These are phyloP conservation scores for Aurelia coerulea DNA, from an alignment of 30 jellyfish, hydroid and myxozoan genomes.

Conservation along the genomic window DNA sequence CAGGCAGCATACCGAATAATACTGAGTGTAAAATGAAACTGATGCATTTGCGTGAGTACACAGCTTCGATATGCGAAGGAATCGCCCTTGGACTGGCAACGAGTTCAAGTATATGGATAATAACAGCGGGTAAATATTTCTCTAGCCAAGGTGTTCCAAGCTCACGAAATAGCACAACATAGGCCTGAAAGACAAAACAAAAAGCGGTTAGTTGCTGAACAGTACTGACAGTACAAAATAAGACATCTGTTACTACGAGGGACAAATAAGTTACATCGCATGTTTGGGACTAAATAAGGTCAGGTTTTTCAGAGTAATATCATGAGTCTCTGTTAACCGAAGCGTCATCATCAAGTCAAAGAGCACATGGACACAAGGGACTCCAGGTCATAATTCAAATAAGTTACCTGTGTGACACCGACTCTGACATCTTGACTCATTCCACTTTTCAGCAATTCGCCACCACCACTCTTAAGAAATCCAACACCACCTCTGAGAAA, in stretches of 20 bases:
- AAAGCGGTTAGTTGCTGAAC: neutral
- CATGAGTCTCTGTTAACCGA: too few relatives aligned
- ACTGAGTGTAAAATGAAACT: conserved; percentile 89
- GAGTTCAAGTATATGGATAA: conserved; percentile 83
- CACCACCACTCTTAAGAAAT: conserved; percentile 87
- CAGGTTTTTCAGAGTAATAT: too few relatives aligned
- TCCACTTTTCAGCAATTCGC: conserved; percentile 82
- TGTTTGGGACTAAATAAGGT: too few relatives aligned
- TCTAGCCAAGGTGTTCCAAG: conserved; percentile 93
- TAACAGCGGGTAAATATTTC: conserved; percentile 77
- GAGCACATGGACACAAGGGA: too few relatives aligned
- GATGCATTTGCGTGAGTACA: conserved; percentile 92
- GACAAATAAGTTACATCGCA: too few relatives aligned
- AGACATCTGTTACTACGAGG: too few relatives aligned
- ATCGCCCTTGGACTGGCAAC: conserved; percentile 96
- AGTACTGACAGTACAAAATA: neutral
- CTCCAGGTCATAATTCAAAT: too few relatives aligned
- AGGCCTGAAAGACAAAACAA: conserved; percentile 68
- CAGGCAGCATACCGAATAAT: conserved; percentile 90
- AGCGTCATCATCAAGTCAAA: too few relatives aligned
- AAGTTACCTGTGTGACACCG: conserved; percentile 96
- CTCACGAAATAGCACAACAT: conserved; percentile 91
- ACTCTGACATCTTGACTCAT: conserved; percentile 88
- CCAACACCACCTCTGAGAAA: conserved; percentile 94
- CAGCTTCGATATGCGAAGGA: conserved; percentile 96